Percentiles rank a stretch among this genome's conserved stretches.
phyloP scores from a whole-genome alignment of 2,797 vertebrate genomes.

The Sebastes paucispinis region DNA sequence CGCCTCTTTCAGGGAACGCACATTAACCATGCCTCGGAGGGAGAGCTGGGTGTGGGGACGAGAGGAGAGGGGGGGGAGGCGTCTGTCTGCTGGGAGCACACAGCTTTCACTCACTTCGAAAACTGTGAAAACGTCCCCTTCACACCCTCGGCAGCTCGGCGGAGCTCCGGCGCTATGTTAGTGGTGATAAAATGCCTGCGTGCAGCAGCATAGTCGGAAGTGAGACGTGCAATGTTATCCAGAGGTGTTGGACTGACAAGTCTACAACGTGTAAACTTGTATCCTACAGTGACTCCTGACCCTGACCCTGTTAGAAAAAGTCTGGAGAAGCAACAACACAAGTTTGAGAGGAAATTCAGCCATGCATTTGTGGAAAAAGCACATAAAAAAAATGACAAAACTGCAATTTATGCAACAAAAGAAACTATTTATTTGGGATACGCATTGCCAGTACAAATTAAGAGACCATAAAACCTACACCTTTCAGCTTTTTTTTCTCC shows the following conservation, averaged over 20 bases:
- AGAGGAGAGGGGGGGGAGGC: conserved; percentile 18
- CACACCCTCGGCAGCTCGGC: conserved; percentile 51
- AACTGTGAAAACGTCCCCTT: conserved; percentile 75
- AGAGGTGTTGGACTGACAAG: conserved; percentile 67
- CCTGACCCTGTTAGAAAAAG: conserved; percentile 61
- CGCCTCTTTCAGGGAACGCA: conserved; percentile 62
- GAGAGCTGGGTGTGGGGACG: conserved; percentile 53
- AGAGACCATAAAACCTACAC: conserved; percentile 94
- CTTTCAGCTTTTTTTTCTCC: conserved; percentile 88
- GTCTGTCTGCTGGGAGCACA: conserved; percentile 67
- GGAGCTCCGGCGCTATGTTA: conserved; percentile 40
- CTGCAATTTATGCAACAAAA: conserved; percentile 88
- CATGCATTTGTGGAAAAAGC: neutral
- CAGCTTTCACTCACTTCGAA: conserved; percentile 71
- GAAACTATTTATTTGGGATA: conserved; percentile 96
- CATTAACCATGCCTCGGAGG: conserved; percentile 75
- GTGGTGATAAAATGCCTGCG: conserved; percentile 53
- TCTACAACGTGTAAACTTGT: conserved; percentile 69
- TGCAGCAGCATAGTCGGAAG: conserved; percentile 35
- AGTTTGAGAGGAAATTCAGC: neutral
- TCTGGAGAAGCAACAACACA: conserved; percentile 21
- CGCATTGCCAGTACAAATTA: conserved; percentile 97
- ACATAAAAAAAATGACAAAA: conserved; percentile 55
- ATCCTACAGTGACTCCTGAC: conserved; percentile 73
- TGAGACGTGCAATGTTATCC: conserved; percentile 60